Evolutionary conservation across 1,140 invertebrate genomes (phyloP), one percentile per base, ranked within the genome.

Genomic region (Polypedilum pembai): DNA sequence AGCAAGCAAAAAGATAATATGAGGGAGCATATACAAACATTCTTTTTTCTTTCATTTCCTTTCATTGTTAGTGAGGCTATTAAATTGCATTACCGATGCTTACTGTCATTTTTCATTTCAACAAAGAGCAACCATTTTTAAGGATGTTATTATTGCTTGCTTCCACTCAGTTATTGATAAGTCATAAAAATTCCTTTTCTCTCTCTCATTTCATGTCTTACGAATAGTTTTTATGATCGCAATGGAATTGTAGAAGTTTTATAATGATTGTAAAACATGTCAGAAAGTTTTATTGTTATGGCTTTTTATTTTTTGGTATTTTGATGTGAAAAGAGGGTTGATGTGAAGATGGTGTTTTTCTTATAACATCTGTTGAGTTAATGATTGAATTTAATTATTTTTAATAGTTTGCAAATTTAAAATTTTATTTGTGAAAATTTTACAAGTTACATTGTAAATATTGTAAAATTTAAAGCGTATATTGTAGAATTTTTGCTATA

Each of bases 51-150:
- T 12, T 56, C 15, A 12, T 56, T 56, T 56, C 12, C 45, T 56
- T 33, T 56, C 45, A 56, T 56, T 56, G 45, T 56, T 56, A 56
- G 45, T 56, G n/a, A 56, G 45, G 45, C 45, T n/a, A 56, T 56
- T 56, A 56, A 56, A 56, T 56, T 56, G 45, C 45, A 56, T 56
- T 56, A 56, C 45, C n/a, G 45, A 56, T 56, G 45, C 45, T 56
- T 56, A 56, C 45, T 56, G 45, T 56, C 45, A 56, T 56, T 56
- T 56, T 56, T 56, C 45, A 56, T 56, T 33, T 56, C 45, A n/a
- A 15, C 45, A 12, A 56, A 45, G n/a, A 56, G 45, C 12, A n/a
- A 12, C 45, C n/a, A 12, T 56, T 56, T 56, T 56, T 33, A 33
- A 1, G 24, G 24, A 56, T 56, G 12, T 56, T 56, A 8, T 56